These are phyloP conservation scores for Eilema sororculum DNA, from an alignment of 2,888 invertebrate species.

Conservation along the genomic window DNA sequence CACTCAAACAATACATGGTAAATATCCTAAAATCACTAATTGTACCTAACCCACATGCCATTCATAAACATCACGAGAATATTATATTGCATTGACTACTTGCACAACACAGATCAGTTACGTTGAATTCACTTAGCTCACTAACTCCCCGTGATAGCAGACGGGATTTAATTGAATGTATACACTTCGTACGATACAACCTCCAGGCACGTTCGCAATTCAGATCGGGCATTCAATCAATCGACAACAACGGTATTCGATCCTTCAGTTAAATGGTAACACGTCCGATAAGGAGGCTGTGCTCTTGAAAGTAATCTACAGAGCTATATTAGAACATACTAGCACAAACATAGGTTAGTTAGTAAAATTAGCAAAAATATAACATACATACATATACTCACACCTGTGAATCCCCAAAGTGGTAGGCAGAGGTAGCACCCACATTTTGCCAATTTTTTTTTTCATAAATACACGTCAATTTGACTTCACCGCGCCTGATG, in stretches of 20 bases:
- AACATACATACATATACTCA: too few species aligned
- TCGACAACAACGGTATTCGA: neutral
- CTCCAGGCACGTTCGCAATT: neutral
- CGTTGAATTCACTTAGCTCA: neutral
- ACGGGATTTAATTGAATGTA: neutral
- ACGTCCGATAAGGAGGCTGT: neutral
- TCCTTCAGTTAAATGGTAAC: neutral
- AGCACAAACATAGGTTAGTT: neutral
- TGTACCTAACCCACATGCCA: too few species aligned
- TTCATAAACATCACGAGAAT: too few species aligned
- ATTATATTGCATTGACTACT: neutral
- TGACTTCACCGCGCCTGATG: too few species aligned
- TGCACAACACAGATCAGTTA: neutral
- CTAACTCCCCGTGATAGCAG: neutral
- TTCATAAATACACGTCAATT: too few species aligned
- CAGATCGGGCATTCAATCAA: neutral
- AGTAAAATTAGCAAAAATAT: too few species aligned
- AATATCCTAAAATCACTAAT: too few species aligned
- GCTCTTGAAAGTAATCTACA: neutral
- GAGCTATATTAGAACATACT: neutral
- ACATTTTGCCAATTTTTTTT: too few species aligned
- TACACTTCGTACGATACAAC: neutral
- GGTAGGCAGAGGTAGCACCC: too few species aligned
- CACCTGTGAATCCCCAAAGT: too few species aligned
- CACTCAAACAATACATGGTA: too few species aligned